These are phyloP conservation scores for Arenaria interpres DNA, from an alignment of 2,113 vertebrate genomes.

Conservation along the genomic window DNA sequence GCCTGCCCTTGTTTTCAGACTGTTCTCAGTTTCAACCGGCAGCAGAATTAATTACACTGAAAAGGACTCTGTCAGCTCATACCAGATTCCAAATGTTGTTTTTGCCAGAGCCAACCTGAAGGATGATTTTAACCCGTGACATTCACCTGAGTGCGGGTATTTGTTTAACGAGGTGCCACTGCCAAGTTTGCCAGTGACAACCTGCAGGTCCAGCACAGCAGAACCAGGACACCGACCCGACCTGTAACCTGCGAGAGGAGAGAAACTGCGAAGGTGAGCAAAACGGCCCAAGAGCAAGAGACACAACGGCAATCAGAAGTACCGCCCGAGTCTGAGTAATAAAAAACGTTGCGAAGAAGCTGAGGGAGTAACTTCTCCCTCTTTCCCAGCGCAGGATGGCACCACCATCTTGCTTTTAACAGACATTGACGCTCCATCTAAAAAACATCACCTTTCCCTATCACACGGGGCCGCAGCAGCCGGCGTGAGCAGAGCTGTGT, in stretches of 20 bases:
- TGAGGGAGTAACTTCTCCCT: background rate
- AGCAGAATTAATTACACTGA: constrained; percentile 26
- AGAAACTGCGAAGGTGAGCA: background rate
- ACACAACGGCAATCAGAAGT: background rate
- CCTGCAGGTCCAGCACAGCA: background rate
- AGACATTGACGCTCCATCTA: accelerated
- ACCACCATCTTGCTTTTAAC: background rate
- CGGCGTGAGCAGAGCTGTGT: accelerated
- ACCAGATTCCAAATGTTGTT: background rate
- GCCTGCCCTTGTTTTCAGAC: constrained; percentile 37
- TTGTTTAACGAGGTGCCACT: background rate
- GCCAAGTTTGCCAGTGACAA: background rate
- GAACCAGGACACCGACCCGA: accelerated
- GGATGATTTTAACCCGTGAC: background rate
- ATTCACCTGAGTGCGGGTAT: background rate
- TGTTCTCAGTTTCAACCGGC: background rate
- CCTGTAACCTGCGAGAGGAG: accelerated
- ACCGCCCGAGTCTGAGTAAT: background rate
- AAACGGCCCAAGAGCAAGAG: background rate
- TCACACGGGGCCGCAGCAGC: background rate
- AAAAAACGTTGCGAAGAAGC: background rate
- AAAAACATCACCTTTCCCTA: background rate
- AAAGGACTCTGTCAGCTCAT: constrained; percentile 10
- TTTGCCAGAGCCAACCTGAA: background rate
- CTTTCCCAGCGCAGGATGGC: background rate